Conservation (phyloP, 2,797 vertebrate species). For the Margarornis squamiger region DNA sequence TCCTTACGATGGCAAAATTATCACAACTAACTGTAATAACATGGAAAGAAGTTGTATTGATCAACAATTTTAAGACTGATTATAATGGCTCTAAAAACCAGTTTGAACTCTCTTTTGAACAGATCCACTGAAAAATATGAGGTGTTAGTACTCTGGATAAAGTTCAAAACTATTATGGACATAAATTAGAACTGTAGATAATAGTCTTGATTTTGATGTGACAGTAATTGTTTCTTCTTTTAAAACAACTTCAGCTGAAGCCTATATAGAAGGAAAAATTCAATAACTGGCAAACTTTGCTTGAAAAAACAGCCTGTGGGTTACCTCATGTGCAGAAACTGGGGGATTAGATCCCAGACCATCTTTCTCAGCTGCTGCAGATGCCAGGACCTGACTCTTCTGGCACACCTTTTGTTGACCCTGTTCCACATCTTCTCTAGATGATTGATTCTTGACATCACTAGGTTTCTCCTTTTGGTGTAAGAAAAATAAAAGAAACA, state of each 20-base stretch:
- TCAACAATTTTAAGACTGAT: background rate
- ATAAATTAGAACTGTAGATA: background rate
- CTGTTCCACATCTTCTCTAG: background rate
- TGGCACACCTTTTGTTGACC: background rate
- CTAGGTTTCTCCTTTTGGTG: background rate
- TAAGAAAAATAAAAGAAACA: slow-evolving; percentile 34
- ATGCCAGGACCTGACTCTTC: background rate
- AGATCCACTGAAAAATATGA: background rate
- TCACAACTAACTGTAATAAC: background rate
- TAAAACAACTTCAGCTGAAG: background rate
- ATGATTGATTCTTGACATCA: background rate
- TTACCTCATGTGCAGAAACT: background rate
- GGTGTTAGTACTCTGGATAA: background rate
- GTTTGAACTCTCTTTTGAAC: background rate
- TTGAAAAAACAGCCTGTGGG: background rate
- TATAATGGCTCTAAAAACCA: background rate
- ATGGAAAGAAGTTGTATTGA: background rate
- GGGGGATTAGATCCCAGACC: background rate
- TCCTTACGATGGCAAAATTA: background rate
- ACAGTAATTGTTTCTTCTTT: background rate
- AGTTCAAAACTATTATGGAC: background rate
- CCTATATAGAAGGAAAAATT: background rate
- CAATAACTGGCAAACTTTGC: background rate
- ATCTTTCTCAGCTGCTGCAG: background rate
- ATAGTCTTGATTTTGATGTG: background rate